Evolutionary conservation across 2,797 vertebrate species (phyloP).

Genomic region (Paratrypauchen microcephalus): DNA sequence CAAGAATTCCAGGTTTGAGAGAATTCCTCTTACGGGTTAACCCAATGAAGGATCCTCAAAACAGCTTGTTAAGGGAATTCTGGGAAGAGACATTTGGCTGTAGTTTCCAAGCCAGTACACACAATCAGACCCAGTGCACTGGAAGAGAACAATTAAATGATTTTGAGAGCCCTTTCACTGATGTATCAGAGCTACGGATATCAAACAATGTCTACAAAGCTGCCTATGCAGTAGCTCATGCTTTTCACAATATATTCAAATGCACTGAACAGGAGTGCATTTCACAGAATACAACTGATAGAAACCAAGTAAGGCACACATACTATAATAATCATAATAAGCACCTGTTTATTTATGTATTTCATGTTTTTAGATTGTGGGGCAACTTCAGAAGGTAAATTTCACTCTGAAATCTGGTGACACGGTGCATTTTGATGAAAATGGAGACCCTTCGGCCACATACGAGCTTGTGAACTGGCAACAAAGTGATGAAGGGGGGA

Average conservation of each 20-base stretch:
- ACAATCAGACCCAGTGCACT: constrained; percentile 54
- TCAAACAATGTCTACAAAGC: constrained; percentile 79
- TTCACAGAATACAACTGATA: constrained; percentile 41
- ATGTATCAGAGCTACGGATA: constrained; percentile 76
- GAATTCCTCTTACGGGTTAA: constrained; percentile 72
- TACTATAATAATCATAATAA: background rate
- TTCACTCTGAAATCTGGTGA: constrained; percentile 72
- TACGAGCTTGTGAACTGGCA: constrained; percentile 82
- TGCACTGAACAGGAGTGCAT: constrained; percentile 51
- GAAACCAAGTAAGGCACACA: constrained; percentile 54
- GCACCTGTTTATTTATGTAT: background rate
- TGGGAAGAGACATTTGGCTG: constrained; percentile 77
- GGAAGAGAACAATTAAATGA: constrained; percentile 70
- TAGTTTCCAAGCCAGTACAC: constrained; percentile 43
- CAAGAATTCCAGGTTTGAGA: constrained; percentile 66
- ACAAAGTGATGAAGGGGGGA: constrained; percentile 57
- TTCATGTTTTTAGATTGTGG: constrained; percentile 51
- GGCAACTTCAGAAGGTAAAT: constrained; percentile 65
- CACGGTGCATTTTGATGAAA: constrained; percentile 68
- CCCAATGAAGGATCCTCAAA: constrained; percentile 62
- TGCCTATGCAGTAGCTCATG: constrained; percentile 73
- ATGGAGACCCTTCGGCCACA: constrained; percentile 72
- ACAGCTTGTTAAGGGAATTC: constrained; percentile 69
- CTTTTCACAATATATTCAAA: constrained; percentile 60
- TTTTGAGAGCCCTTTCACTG: constrained; percentile 67